phyloP scores from a whole-genome alignment of 2,797 vertebrate genomes.

The Anguilla megastoma region DNA sequence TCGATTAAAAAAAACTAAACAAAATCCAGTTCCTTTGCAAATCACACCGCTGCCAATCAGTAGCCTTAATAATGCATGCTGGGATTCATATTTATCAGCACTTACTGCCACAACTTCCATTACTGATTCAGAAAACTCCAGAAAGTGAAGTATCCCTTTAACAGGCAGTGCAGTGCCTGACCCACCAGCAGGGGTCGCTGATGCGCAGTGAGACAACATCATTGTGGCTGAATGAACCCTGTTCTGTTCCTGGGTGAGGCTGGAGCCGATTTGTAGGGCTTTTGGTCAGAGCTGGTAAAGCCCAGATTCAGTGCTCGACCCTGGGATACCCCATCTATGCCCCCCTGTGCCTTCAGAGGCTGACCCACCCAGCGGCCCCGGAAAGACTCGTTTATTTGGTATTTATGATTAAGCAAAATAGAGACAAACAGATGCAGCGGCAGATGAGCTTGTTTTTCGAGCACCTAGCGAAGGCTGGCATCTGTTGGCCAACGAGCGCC shows the following conservation, averaged over 20 bases:
- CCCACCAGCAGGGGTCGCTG: not conserved
- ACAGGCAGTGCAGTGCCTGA: no score
- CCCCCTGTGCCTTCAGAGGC: not conserved
- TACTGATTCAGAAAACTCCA: not conserved
- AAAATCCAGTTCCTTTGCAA: no score
- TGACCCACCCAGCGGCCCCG: not conserved
- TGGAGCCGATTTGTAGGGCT: not conserved
- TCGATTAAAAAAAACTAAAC: no score
- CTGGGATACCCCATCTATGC: not conserved
- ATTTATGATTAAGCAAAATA: not conserved
- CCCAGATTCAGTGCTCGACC: not conserved
- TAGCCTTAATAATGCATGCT: not conserved
- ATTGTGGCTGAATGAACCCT: not conserved
- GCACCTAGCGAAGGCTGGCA: not conserved
- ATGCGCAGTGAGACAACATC: not conserved
- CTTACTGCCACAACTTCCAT: not conserved
- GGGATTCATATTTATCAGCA: not conserved
- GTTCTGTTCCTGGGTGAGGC: not conserved
- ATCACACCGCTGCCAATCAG: not conserved
- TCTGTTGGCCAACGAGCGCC: not conserved
- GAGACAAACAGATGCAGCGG: not conserved
- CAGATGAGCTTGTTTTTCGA: not conserved
- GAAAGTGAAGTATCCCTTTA: no score
- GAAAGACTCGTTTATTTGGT: not conserved
- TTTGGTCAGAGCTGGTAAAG: not conserved